These are phyloP conservation scores for Xestia xanthographa DNA, from an alignment of 2,888 invertebrate genomes.

Conservation along the genomic window DNA sequence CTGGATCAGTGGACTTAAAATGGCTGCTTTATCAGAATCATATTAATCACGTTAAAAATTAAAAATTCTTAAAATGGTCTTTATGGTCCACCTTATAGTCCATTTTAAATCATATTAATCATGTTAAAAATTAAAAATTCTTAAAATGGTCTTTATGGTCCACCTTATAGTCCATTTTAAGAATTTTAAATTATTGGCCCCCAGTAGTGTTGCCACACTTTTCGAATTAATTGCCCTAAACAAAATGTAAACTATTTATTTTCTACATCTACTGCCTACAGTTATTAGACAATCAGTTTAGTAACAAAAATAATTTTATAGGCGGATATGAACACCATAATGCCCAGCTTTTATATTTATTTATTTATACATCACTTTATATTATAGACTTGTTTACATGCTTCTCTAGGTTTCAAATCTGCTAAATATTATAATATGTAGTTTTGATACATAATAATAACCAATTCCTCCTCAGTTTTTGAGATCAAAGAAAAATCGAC, in stretches of 20 bases:
- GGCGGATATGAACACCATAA: constrained; percentile 79
- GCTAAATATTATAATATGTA: constrained; percentile 26
- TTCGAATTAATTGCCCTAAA: constrained; percentile 29
- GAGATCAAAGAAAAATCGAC: constrained; percentile 65
- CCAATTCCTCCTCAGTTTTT: constrained; percentile 68
- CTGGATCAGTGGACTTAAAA: not conserved
- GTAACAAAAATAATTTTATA: constrained; percentile 79
- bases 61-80: no score
- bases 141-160: no score
- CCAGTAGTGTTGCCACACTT: constrained; percentile 42
- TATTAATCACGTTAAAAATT: no score
- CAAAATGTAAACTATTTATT: constrained; percentile 69
- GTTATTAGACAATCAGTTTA: constrained; percentile 65
- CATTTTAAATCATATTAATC: no score
- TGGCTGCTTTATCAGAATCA: no score
- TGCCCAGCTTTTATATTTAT: constrained; percentile 66
- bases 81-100: no score
- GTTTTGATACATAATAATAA: constrained; percentile 46
- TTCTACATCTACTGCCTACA: constrained; percentile 69
- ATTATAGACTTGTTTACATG: constrained; percentile 48
- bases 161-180: no score
- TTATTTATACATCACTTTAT: constrained; percentile 47
- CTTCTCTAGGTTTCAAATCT: constrained; percentile 42
- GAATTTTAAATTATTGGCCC: no score
- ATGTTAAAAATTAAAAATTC: no score